Evolutionary conservation across 1,140 invertebrate species (phyloP).

Genomic region (Berghia stephanieae): DNA sequence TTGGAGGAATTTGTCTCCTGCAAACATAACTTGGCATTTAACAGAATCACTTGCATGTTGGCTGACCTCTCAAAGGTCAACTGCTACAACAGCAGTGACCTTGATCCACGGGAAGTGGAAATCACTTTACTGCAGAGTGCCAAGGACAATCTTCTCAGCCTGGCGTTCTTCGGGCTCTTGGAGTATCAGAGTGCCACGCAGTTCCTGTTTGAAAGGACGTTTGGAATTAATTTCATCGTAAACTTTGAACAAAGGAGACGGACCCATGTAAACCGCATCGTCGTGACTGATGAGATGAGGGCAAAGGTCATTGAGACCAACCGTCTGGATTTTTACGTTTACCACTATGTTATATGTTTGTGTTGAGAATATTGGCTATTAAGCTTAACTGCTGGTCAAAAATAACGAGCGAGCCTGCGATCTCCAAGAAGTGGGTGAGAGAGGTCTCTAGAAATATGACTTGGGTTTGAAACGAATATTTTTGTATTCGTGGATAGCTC

Average conservation of each 20-base stretch:
- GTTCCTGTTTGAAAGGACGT: constrained; percentile 97
- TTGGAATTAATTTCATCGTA: constrained; percentile 77
- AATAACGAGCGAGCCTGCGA: too few relatives aligned
- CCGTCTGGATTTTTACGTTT: constrained; percentile 90
- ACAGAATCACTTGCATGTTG: constrained; percentile 97
- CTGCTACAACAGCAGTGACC: constrained; percentile 90
- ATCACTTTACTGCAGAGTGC: constrained; percentile 90
- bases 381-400: too few relatives aligned
- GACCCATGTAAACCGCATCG: constrained; percentile 66
- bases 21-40: constrained; percentile 89
- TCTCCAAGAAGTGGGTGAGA: too few relatives aligned
- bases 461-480: too few relatives aligned
- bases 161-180: constrained; percentile 97
- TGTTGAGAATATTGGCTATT: too few relatives aligned
- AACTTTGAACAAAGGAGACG: constrained; percentile 49
- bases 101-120: constrained; percentile 74
- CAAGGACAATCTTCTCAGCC: constrained; percentile 90
- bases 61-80: constrained; percentile 87
- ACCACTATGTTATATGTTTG: too few relatives aligned
- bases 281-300: constrained; percentile 78
- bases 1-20: constrained; percentile 10
- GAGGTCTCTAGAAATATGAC: too few relatives aligned
- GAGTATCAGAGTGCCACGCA: constrained; percentile 94
- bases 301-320: constrained; percentile 84
- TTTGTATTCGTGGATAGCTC: too few relatives aligned